These are phyloP conservation scores for Yoshiicerus persimilis DNA, from an alignment of 1,140 invertebrate genomes.

Conservation along the genomic window DNA sequence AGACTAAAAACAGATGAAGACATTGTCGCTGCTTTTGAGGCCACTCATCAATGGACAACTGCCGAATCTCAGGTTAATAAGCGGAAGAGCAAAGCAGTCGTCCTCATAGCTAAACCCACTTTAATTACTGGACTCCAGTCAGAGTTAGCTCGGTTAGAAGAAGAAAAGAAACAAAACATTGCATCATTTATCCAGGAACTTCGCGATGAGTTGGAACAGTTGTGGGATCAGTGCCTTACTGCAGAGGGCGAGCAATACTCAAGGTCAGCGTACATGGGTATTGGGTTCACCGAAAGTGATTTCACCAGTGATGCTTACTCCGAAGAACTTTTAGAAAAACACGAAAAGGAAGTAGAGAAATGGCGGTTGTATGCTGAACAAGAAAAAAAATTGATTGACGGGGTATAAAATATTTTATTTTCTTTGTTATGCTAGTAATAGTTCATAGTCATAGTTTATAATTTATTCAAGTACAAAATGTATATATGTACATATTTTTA, in stretches of 20 bases:
- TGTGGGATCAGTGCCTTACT: conserved; percentile 26
- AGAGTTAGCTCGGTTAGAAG: conserved; percentile 32
- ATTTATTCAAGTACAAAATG: not conserved
- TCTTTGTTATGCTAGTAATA: not conserved
- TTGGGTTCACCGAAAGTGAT: conserved; percentile 2
- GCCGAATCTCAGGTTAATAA: not conserved
- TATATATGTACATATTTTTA: not conserved
- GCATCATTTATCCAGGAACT: conserved; percentile 29
- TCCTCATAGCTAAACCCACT: not conserved
- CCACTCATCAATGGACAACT: conserved; percentile 4
- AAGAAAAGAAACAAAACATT: conserved; percentile 40
- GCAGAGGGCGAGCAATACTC: not conserved
- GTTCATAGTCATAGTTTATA: not conserved
- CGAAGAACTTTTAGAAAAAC: conserved; percentile 36
- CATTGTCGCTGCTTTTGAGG: not conserved
- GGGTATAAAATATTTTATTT: not conserved
- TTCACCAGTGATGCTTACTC: conserved; percentile 1
- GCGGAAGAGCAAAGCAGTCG: not conserved
- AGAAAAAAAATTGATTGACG: conserved; percentile 37
- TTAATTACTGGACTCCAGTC: not conserved
- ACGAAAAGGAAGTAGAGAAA: conserved; percentile 32
- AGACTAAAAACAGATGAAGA: conserved; percentile 31
- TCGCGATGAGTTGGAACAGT: conserved; percentile 15
- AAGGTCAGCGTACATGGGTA: not conserved
- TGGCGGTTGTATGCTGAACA: conserved; percentile 21